Evolutionary conservation across 2,888 invertebrate species (phyloP).

Genomic region (Torymus aiolomorphi): DNA sequence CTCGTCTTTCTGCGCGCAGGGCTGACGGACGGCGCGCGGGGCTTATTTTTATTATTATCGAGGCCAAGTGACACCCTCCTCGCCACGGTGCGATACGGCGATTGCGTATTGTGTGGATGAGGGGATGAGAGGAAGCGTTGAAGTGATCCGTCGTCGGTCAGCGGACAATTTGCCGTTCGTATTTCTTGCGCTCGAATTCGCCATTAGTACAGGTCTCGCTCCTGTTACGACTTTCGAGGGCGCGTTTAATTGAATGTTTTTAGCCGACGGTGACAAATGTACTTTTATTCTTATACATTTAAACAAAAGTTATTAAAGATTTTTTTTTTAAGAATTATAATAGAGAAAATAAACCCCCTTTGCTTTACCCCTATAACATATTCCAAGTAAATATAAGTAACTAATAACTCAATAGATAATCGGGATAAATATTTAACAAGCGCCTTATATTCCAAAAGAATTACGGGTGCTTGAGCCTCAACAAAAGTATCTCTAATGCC

Average conservation of each 20-base stretch:
- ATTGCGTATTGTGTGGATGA: not conserved
- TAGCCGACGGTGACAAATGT: too few species aligned
- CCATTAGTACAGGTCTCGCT: not conserved
- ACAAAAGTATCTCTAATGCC: constrained; percentile 28
- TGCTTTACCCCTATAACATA: constrained; percentile 12
- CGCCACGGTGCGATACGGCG: constrained; percentile 14
- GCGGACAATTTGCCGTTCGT: constrained; percentile 16
- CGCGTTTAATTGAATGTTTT: too few species aligned
- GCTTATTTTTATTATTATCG: constrained; percentile 63
- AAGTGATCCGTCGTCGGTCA: not conserved
- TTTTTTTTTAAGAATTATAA: too few species aligned
- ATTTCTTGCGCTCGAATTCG: not conserved
- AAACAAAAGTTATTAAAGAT: too few species aligned
- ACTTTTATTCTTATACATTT: too few species aligned
- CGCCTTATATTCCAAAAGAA: too few species aligned
- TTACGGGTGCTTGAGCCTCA: not conserved
- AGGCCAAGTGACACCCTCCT: constrained; percentile 45
- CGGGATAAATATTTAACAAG: not conserved
- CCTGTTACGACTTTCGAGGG: too few species aligned
- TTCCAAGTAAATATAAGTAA: not conserved
- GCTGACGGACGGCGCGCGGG: constrained; percentile 16
- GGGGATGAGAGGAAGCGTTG: not conserved
- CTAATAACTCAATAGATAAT: not conserved
- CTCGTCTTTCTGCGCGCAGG: constrained; percentile 58
- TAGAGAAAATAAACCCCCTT: not conserved